These are phyloP conservation scores for Yoshiicerus persimilis DNA, from an alignment of 1,140 invertebrate species.

Conservation along the genomic window DNA sequence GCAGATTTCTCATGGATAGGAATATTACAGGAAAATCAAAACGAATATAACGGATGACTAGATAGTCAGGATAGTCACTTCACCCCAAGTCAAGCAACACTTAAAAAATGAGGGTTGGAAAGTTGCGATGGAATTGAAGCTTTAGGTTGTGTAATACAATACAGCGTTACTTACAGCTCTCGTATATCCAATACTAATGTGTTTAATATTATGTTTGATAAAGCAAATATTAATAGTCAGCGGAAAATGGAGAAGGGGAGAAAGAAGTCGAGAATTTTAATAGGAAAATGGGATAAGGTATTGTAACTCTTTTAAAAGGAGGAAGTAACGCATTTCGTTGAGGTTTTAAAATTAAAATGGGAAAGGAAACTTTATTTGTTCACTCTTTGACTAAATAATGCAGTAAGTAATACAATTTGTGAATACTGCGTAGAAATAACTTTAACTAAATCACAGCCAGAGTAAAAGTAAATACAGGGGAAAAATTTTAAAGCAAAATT, in stretches of 20 bases:
- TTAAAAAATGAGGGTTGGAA: constrained; percentile 1
- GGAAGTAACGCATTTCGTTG: background rate
- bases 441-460: background rate
- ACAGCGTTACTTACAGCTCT: background rate
- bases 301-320: background rate
- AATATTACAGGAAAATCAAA: background rate
- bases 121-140: background rate
- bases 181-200: background rate
- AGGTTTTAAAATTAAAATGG: background rate
- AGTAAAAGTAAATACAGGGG: background rate
- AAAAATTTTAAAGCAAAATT: background rate
- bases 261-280: background rate
- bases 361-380: background rate
- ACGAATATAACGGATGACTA: background rate
- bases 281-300: background rate
- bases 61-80: background rate
- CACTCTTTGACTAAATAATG: background rate
- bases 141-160: background rate
- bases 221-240: background rate
- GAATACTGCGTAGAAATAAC: background rate
- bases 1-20: background rate
- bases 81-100: constrained; percentile 5
- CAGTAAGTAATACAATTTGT: background rate
- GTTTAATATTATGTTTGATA: background rate
- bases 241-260: background rate